These are phyloP conservation scores for Boloria euphrosyne DNA, from an alignment of 2,888 invertebrate species.

Conservation along the genomic window DNA sequence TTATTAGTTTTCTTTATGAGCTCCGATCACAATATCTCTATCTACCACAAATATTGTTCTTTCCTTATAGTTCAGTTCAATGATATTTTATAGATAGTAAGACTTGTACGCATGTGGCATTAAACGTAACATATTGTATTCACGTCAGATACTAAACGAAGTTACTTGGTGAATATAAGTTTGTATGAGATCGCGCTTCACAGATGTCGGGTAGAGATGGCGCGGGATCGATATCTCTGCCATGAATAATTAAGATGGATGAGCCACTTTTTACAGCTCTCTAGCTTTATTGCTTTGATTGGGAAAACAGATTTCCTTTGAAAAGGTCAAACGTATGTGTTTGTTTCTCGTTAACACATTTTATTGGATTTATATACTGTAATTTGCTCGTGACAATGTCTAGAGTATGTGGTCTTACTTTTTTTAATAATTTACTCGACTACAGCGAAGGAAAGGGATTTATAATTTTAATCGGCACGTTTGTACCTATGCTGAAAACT, in stretches of 20 bases:
- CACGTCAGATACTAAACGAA: conserved; percentile 5
- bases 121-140: not conserved
- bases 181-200: conserved; percentile 18
- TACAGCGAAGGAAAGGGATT: too few species aligned
- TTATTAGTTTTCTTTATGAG: too few species aligned
- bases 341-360: not conserved
- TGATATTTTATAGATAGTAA: too few species aligned
- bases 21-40: too few species aligned
- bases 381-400: too few species aligned
- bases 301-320: conserved; percentile 35
- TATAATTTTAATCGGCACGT: too few species aligned
- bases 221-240: conserved; percentile 58
- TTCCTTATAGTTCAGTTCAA: too few species aligned
- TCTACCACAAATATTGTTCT: too few species aligned
- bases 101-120: not conserved
- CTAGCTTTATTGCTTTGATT: conserved; percentile 35
- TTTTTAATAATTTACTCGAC: too few species aligned
- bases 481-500: too few species aligned
- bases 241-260: conserved; percentile 73
- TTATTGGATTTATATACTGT: conserved; percentile 12
- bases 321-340: conserved; percentile 22
- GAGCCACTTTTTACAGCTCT: conserved; percentile 54
- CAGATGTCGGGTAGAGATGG: conserved; percentile 32
- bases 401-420: too few species aligned
- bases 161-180: conserved; percentile 16